Evolutionary conservation across 2,888 invertebrate genomes (phyloP), one percentile per base, ranked within the genome.

Genomic region (Rotaria socialis): DNA sequence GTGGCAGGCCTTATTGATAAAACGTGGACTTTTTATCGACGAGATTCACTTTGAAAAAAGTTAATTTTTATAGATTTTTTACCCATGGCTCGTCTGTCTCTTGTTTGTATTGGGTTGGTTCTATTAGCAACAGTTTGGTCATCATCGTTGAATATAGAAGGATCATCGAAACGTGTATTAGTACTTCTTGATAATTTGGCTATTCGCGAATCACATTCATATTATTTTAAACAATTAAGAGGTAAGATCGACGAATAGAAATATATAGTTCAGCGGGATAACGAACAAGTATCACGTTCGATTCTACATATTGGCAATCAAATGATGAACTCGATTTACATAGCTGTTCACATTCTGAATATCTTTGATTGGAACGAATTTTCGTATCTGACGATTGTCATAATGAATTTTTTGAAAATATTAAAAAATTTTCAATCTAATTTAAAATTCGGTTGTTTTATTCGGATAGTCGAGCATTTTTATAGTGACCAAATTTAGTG

Each of bases 151-250:
- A 80, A 80, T n/a, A 80, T 80, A 8, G 74, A 86, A 75, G 86
- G 86, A 24, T 85, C 85, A 85, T 85, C 85, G 35, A 89, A 90
- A 56, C 90, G 92, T 87, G 96, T 97, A 0, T 92, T 99, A 88
- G 96, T 99, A n/a, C 93, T 99, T 85, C 93, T 98, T 58, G 98
- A 99, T 91, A 97, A 95, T 92, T 93, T 96, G 91, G 95, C 95
- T 27, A 94, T 96, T 88, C 94, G 95, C 89, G 97, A 98, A 92
- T 97, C 97, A 0, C 98, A 99, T 92, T 98, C 97, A 27, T 94
- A 95, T 89, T 98, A 97, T 93, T 96, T 99, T 92, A 96, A 95
- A 92, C 89, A 88, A 86, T 88, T 93, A n/a, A 80, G 47, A 80
- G 47, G 80, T 80, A 80, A n/a, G n/a, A 8, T 11, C 5, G 7